phyloP scores from a whole-genome alignment of 2,113 vertebrate genomes.

The Nannobrachium achirus region DNA sequence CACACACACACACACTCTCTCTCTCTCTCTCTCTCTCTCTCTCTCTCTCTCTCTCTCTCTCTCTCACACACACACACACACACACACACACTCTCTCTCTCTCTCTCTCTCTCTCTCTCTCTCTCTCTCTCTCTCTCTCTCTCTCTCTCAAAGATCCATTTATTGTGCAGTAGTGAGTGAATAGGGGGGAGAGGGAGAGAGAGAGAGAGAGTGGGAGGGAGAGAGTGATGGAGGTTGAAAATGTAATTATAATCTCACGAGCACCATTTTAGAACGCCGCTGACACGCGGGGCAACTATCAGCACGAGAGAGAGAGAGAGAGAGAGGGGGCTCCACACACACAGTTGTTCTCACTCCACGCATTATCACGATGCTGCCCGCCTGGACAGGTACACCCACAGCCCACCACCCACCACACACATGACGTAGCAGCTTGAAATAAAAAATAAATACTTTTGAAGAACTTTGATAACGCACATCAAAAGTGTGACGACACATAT shows the following conservation, averaged over 20 bases:
- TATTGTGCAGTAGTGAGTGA: slow-evolving; percentile 79
- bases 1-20: slow-evolving; percentile 49
- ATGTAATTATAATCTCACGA: slow-evolving; percentile 83
- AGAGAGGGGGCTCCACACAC: too few species aligned
- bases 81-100: slow-evolving; percentile 21
- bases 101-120: slow-evolving; percentile 35
- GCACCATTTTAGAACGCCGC: slow-evolving; percentile 82
- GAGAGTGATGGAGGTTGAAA: slow-evolving; percentile 82
- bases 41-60: slow-evolving; percentile 50
- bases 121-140: slow-evolving; percentile 57
- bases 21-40: slow-evolving; percentile 65
- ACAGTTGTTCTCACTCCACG: too few species aligned
- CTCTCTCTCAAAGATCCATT: slow-evolving; percentile 69
- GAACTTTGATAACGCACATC: too few species aligned
- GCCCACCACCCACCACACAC: too few species aligned
- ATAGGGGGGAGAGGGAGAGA: slow-evolving; percentile 60
- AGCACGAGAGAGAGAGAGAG: background rate
- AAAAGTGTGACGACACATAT: too few species aligned
- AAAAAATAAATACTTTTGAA: too few species aligned
- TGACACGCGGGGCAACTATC: slow-evolving; percentile 56
- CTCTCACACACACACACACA: slow-evolving; percentile 43
- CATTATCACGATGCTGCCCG: too few species aligned
- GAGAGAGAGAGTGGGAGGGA: slow-evolving; percentile 66
- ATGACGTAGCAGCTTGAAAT: too few species aligned
- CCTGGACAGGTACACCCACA: too few species aligned